These are phyloP conservation scores for Jordanella pulchra DNA, from an alignment of 2,797 vertebrate genomes.

Conservation along the genomic window DNA sequence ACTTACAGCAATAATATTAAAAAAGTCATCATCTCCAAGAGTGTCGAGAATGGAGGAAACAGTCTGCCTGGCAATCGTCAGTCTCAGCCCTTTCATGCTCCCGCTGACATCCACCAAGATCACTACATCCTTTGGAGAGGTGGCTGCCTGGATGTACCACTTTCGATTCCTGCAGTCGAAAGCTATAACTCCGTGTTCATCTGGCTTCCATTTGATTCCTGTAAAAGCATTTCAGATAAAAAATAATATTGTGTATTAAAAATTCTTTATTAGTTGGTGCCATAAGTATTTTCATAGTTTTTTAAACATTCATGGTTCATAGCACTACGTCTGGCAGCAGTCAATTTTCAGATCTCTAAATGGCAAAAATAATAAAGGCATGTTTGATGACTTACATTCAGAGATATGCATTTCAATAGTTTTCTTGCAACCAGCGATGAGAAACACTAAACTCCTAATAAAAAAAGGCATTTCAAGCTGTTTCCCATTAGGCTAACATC, in stretches of 20 bases:
- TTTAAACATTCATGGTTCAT: neutral
- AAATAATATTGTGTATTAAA: neutral
- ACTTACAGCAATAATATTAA: slow-evolving; percentile 97
- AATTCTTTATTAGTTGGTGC: neutral
- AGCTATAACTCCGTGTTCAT: slow-evolving; percentile 96
- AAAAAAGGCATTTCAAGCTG: neutral
- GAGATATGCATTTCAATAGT: neutral
- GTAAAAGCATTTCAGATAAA: slow-evolving; percentile 23
- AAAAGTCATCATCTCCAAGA: slow-evolving; percentile 96
- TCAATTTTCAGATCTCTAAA: neutral
- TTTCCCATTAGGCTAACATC: neutral
- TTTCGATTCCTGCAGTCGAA: slow-evolving; percentile 98
- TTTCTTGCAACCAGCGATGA: neutral
- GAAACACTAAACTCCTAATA: neutral
- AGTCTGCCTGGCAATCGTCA: slow-evolving; percentile 96
- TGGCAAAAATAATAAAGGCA: neutral
- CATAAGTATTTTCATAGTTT: neutral
- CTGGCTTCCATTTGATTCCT: slow-evolving; percentile 98
- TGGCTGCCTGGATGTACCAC: slow-evolving; percentile 99
- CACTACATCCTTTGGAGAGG: slow-evolving; percentile 96
- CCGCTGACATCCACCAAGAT: slow-evolving; percentile 97
- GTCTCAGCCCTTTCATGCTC: slow-evolving; percentile 96
- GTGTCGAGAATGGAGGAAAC: slow-evolving; percentile 98
- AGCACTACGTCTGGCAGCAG: neutral
- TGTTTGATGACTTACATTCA: neutral